Evolutionary conservation across 2,797 vertebrate genomes (phyloP).

Genomic region (Macropus fuliginosus): DNA sequence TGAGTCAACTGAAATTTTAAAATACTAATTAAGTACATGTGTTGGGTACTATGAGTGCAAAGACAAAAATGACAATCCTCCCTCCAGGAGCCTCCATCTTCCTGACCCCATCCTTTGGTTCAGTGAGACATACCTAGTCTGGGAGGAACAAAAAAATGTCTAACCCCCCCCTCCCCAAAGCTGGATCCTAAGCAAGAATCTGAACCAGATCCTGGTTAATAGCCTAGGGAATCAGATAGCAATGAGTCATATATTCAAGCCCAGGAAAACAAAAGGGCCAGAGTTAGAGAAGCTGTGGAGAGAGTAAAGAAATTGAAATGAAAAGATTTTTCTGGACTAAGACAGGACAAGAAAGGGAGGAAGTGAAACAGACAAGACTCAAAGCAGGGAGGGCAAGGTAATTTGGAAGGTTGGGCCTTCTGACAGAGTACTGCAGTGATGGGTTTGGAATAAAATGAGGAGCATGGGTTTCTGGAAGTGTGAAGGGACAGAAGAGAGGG

Average conservation of each 20-base stretch:
- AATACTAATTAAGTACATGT: neutral
- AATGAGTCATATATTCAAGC: neutral
- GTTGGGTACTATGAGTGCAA: neutral
- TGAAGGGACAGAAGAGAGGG: neutral
- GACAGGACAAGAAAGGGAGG: neutral
- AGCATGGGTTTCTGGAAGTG: neutral
- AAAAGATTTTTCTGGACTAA: neutral
- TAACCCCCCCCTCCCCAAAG: neutral
- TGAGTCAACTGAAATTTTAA: neutral
- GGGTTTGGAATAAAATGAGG: neutral
- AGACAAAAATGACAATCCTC: neutral
- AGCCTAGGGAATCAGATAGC: neutral
- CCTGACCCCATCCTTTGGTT: neutral
- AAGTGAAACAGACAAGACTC: neutral
- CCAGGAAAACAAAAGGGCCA: neutral
- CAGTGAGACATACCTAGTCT: neutral
- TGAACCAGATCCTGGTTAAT: neutral
- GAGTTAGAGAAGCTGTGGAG: neutral
- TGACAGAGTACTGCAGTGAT: neutral
- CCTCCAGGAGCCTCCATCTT: neutral
- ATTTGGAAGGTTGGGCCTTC: neutral
- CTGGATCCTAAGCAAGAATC: neutral
- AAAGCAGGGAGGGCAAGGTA: neutral
- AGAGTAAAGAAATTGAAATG: neutral
- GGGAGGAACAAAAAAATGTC: neutral